phyloP scores from a whole-genome alignment of 2,797 vertebrate species.

The Falco berigora region DNA sequence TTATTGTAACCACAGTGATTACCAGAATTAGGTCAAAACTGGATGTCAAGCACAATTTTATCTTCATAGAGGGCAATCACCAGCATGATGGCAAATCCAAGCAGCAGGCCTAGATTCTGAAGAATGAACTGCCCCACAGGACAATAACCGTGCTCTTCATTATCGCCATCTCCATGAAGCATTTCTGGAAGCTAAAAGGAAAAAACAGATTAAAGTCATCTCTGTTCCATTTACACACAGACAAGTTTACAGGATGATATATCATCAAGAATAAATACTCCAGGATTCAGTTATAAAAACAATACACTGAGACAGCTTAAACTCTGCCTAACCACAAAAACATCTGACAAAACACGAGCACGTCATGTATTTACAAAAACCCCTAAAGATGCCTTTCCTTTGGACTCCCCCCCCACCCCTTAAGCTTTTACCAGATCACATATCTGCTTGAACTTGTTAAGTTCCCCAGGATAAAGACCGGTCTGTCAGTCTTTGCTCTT shows the following conservation, averaged over 20 bases:
- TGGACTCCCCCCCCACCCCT: not conserved
- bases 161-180: slow-evolving; percentile 90
- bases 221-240: not conserved
- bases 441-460: not conserved
- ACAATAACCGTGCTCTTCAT: slow-evolving; percentile 91
- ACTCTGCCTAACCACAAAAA: not conserved
- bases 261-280: not conserved
- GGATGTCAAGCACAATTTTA: slow-evolving; percentile 89
- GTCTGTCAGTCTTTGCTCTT: not conserved
- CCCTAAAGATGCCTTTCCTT: not conserved
- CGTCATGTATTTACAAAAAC: not conserved
- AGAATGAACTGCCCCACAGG: slow-evolving; percentile 91
- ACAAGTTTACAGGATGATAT: not conserved
- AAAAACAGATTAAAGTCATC: not conserved
- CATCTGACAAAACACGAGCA: not conserved
- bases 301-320: not conserved
- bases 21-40: slow-evolving; percentile 76
- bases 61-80: slow-evolving; percentile 98
- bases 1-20: slow-evolving; percentile 26
- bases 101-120: slow-evolving; percentile 91
- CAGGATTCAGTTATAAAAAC: not conserved
- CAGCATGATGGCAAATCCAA: slow-evolving; percentile 96
- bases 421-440: not conserved
- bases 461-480: not conserved
- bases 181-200: slow-evolving; percentile 89